phyloP scores from a whole-genome alignment of 1,140 invertebrate species.

The Triops cancriformis region DNA sequence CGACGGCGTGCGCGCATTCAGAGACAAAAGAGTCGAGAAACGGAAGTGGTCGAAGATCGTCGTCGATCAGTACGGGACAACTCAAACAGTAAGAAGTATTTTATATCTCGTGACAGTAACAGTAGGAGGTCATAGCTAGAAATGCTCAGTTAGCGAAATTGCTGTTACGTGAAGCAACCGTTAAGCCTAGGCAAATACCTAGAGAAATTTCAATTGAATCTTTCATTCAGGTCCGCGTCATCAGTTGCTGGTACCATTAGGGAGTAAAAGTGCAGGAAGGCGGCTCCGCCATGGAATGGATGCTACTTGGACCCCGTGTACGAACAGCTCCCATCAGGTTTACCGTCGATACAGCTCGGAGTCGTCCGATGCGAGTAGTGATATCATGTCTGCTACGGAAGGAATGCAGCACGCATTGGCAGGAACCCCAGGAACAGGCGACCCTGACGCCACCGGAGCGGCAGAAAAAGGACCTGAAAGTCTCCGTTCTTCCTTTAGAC shows the following conservation, averaged over 20 bases:
- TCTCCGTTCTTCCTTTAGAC: constrained; percentile 28
- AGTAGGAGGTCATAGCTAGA: too few species aligned
- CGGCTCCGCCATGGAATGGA: not conserved
- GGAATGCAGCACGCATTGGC: constrained; percentile 28
- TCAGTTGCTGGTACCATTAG: not conserved
- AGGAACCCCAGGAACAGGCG: constrained; percentile 25
- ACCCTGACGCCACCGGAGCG: constrained; percentile 28
- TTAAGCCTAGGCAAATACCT: too few species aligned
- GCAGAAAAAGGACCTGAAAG: constrained; percentile 27
- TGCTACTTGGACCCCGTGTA: not conserved
- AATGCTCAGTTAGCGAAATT: too few species aligned
- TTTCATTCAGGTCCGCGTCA: not conserved
- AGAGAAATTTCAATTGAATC: too few species aligned
- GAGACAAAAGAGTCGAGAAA: not conserved
- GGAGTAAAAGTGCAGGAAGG: not conserved
- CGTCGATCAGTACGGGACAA: not conserved
- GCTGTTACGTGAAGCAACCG: too few species aligned
- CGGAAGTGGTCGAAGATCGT: not conserved
- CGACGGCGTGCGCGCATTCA: not conserved
- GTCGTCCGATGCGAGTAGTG: constrained; percentile 34
- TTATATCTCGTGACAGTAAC: too few species aligned
- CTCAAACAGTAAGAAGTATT: not conserved
- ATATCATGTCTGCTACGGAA: constrained; percentile 29
- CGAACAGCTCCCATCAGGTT: not conserved
- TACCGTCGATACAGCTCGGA: constrained; percentile 33